These are phyloP conservation scores for Chrysogorgia sp. DNA, from an alignment of 92 coral and sea anemone genomes.

Conservation along the genomic window DNA sequence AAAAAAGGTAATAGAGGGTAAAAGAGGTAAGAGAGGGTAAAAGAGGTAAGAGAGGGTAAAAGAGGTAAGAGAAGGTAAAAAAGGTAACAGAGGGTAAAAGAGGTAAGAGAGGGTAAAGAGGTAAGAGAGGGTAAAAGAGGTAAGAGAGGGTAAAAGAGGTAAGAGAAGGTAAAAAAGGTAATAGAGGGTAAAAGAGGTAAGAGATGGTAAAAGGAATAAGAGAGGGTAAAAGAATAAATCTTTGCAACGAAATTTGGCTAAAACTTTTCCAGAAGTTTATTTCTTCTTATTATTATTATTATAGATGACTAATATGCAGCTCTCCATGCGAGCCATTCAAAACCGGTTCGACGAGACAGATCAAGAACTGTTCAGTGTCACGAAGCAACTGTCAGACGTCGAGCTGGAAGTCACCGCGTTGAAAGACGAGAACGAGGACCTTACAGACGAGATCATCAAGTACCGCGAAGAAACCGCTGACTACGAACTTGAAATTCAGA, in stretches of 20 bases:
- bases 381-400: slow-evolving; percentile 20
- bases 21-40: no score
- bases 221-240: no score
- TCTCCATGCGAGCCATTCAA: slow-evolving; percentile 7
- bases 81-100: no score
- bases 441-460: slow-evolving; percentile 32
- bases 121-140: no score
- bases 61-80: no score
- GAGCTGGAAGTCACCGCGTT: slow-evolving; percentile 71
- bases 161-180: background rate
- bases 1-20: no score
- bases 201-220: no score
- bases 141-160: no score
- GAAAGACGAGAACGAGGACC: slow-evolving; percentile 71
- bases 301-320: slow-evolving; percentile 12
- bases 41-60: no score
- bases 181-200: no score
- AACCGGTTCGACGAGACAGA: slow-evolving; percentile 26
- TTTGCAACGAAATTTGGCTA: background rate
- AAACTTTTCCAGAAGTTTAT: no score
- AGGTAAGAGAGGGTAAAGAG: no score
- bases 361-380: background rate
- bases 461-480: slow-evolving; percentile 76
- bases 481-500: slow-evolving; percentile 77
- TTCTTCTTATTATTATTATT: background rate